Evolutionary conservation across 2,797 vertebrate genomes (phyloP).

Genomic region (Danionella dracula): DNA sequence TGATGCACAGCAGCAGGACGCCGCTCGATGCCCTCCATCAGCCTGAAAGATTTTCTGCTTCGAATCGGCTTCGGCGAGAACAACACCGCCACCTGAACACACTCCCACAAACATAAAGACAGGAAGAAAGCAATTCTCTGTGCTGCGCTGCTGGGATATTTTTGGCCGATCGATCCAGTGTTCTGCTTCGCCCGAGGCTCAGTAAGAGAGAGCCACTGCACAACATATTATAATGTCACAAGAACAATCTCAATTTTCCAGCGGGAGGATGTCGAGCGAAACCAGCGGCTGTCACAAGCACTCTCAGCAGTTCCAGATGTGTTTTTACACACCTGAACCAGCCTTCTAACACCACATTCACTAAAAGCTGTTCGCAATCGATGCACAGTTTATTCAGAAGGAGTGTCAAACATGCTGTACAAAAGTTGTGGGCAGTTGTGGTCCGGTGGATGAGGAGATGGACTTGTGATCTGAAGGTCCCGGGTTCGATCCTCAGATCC

Average conservation of each 20-base stretch:
- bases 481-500: no score
- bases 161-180: conserved; percentile 65
- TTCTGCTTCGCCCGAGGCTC: conserved; percentile 45
- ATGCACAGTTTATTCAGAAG: no score
- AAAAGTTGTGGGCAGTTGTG: no score
- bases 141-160: conserved; percentile 53
- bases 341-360: no score
- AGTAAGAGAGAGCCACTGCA: conserved; percentile 37
- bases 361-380: no score
- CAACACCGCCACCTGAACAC: neutral
- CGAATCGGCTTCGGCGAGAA: conserved; percentile 11
- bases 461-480: no score
- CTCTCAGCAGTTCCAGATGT: no score
- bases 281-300: neutral
- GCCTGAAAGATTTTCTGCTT: neutral
- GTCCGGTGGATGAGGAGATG: no score
- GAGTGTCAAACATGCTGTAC: no score
- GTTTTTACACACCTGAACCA: no score
- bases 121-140: conserved; percentile 26
- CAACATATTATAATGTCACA: conserved; percentile 53
- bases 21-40: neutral
- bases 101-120: neutral
- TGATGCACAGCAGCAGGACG: neutral
- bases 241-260: conserved; percentile 55
- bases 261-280: conserved; percentile 1